A percentile compares a stretch with the other conserved stretches of the same genome.
phyloP scores from a whole-genome alignment of 2,113 vertebrate genomes.

The Strix uralensis region DNA sequence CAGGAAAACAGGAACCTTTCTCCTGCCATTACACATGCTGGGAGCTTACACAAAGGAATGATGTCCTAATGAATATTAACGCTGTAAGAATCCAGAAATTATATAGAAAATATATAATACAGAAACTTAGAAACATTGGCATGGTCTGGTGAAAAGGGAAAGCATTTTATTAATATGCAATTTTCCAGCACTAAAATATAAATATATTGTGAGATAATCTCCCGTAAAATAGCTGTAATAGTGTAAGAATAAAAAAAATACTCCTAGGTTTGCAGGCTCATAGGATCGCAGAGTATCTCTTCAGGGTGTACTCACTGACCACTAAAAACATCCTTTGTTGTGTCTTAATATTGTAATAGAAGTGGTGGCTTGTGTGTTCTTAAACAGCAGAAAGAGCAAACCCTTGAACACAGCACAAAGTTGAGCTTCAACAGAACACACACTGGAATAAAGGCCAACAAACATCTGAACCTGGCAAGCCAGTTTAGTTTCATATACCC shows the following conservation, averaged over 20 bases:
- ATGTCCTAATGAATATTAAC: conserved; percentile 1
- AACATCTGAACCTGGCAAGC: not conserved
- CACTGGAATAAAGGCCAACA: not conserved
- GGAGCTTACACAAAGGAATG: not conserved
- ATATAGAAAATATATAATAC: not conserved
- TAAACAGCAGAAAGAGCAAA: not conserved
- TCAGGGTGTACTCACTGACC: not conserved
- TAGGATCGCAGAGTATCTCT: not conserved
- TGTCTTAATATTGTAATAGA: not conserved
- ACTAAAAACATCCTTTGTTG: not conserved
- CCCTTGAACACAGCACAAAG: not conserved
- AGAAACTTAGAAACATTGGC: not conserved
- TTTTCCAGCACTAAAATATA: not conserved
- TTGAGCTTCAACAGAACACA: not conserved
- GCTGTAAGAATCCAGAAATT: not conserved
- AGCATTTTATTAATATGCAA: not conserved
- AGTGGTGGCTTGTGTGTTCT: not conserved
- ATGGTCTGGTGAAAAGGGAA: not conserved
- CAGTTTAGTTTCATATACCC: not conserved
- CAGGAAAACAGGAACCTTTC: not conserved
- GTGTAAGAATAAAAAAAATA: not conserved
- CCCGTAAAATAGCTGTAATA: not conserved
- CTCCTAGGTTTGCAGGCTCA: not conserved
- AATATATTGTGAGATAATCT: not conserved
- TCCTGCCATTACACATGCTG: not conserved